Evolutionary conservation across 2,888 invertebrate species (phyloP), one percentile per base, ranked within the genome.

Genomic region (Eristalis pertinax): DNA sequence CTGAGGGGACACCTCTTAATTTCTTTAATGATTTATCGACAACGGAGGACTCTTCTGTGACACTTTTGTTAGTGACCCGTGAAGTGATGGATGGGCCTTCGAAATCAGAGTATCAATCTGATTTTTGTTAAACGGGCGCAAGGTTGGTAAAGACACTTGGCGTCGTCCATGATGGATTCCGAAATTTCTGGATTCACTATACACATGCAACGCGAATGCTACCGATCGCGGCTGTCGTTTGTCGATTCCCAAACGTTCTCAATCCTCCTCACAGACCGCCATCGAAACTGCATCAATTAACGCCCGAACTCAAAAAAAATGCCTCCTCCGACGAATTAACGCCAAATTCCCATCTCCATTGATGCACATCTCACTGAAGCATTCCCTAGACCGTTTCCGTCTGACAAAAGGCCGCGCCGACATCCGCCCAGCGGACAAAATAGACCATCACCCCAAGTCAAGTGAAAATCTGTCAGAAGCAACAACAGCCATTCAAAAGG

Each of bases 401-500:
- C 38, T 50, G 50, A 50, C 50, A 50, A 50, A 50, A 50, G 50
- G 50, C 8, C 19, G 19, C 2, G 8, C n/a, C 19, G 19, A 19
- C 50, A n/a, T 19, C 50, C 50, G 19, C 8, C 19, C 38, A 10
- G 13, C 38, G 13, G 13, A 38, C 38, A 38, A 38, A 38, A 38
- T 38, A 38, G 38, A 38, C 38, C 38, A 38, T 50, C 10, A n/a
- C 19, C 19, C 50, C 8, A 50, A 50, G 50, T 19, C 50, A 56
- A 65, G 56, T 11, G n/a, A 58, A 76, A 77, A 63, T 67, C 83
- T 77, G 83, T 73, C 77, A 83, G 58, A 72, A 67, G 68, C 68
- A 78, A 62, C 60, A 68, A 56, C 84, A 74, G 68, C 73, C 56
- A 68, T 65, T 73, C 50, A 50, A 50, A 15, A 4, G 15, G n/a